phyloP scores from a whole-genome alignment of 2,113 vertebrate genomes.

The Takifugu flavidus region DNA sequence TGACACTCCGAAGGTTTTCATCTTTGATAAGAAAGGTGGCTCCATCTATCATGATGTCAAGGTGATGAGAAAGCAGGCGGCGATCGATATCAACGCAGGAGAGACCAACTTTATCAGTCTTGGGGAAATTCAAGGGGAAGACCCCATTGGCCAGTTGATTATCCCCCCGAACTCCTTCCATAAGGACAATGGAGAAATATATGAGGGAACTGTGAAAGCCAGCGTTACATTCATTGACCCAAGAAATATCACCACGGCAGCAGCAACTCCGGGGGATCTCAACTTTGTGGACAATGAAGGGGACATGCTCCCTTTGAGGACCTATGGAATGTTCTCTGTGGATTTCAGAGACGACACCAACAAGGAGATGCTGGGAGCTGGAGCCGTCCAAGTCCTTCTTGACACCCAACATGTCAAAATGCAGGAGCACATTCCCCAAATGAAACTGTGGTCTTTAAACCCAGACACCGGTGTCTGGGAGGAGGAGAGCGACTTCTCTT shows the following conservation, averaged over 20 bases:
- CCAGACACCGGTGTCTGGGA: conserved; percentile 91
- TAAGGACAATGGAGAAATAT: conserved; percentile 78
- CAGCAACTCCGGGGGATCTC: conserved; percentile 86
- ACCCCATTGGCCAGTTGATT: conserved; percentile 83
- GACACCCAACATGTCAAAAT: conserved; percentile 84
- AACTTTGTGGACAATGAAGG: conserved; percentile 85
- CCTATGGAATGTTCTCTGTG: conserved; percentile 94
- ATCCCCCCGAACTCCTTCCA: conserved; percentile 84
- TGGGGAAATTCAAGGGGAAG: conserved; percentile 74
- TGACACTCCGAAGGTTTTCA: conserved; percentile 87
- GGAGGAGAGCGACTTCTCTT: conserved; percentile 81
- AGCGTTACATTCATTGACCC: conserved; percentile 94
- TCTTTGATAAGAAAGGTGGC: conserved; percentile 84
- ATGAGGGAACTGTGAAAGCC: conserved; percentile 84
- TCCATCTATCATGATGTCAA: conserved; percentile 90
- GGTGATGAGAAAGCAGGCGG: conserved; percentile 82
- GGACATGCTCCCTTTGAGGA: conserved; percentile 85
- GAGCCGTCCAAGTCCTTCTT: conserved; percentile 82
- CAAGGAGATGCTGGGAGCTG: conserved; percentile 74
- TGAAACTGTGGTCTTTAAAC: conserved; percentile 94
- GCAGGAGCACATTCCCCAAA: conserved; percentile 84
- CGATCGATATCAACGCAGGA: conserved; percentile 78
- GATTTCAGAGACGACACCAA: conserved; percentile 84
- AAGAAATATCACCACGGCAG: conserved; percentile 81
- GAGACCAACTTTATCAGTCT: conserved; percentile 79